A percentile compares a stretch with the other conserved stretches of the same genome.
These are phyloP conservation scores for Cranoglanis bouderius DNA, from an alignment of 2,113 vertebrate species.

Conservation along the genomic window DNA sequence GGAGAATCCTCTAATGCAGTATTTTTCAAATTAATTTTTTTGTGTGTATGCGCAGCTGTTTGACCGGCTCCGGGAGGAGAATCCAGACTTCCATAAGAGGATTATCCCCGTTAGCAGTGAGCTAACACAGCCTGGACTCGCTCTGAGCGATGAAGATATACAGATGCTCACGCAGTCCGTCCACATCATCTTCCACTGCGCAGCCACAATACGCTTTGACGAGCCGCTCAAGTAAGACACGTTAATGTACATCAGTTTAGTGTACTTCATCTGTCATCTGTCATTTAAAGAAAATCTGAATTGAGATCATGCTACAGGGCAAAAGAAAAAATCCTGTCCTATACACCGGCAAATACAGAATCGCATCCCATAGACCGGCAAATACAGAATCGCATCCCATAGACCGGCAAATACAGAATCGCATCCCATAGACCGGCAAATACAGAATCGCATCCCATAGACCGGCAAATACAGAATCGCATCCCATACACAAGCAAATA, in stretches of 20 bases:
- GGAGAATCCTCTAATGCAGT: neutral
- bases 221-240: conserved; percentile 83
- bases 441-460: neutral
- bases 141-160: conserved; percentile 83
- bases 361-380: neutral
- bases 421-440: neutral
- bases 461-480: neutral
- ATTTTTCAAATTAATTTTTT: neutral
- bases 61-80: conserved; percentile 86
- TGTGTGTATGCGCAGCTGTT: conserved; percentile 78
- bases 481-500: neutral
- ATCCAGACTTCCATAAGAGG: conserved; percentile 88
- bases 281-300: neutral
- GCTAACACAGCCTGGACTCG: conserved; percentile 84
- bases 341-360: neutral
- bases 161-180: conserved; percentile 79
- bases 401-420: neutral
- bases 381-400: neutral
- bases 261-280: no score
- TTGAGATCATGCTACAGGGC: neutral
- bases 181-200: conserved; percentile 93
- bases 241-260: neutral
- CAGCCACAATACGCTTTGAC: conserved; percentile 92
- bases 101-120: conserved; percentile 88
- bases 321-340: no score